Evolutionary conservation across 2,113 vertebrate genomes (phyloP), one percentile per base, ranked within the genome.

Genomic region (Circaetus cinerascens): DNA sequence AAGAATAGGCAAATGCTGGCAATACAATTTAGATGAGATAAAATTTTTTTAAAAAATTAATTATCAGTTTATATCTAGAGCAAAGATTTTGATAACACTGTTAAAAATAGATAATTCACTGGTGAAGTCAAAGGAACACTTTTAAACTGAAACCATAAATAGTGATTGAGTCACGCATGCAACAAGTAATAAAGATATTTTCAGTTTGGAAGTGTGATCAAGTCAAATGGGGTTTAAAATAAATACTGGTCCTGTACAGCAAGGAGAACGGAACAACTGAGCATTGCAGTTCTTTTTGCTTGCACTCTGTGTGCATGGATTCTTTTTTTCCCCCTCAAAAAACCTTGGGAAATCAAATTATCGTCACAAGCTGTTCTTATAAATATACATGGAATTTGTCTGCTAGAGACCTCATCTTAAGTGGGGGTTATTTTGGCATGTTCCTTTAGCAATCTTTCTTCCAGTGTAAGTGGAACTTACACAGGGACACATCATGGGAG

Each of bases 361-460:
- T 64, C 30, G 43, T 88, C 69, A 83, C 75, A 83, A 91, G 43
- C 6, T 91, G 14, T 92, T 91, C 94, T 86, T 86, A 74, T 77
- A 95, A 97, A 92, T 95, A 92, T 69, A 86, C 46, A 84, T 73
- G n/a, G 30, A 66, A 55, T 92, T 77, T 74, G 9, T 22, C 67
- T 95, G 40, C 67, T 76, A 68, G 8, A 34, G 78, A 73, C 41
- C 17, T 95, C 4, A 16, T 76, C 57, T 90, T 64, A 60, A 62
- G 25, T 55, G 13, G 21, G 12, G 13, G 66, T 68, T 88, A 41
- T 93, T 95, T 88, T 80, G 22, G 4, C 7, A 10, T 34, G 11
- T 0, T 75, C 45, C 85, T 91, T 80, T 15, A 3, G 5, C 38
- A 62, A 16, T 45, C 30, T 82, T 86, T 92, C 45, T 88, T 94